phyloP scores from a whole-genome alignment of 2,797 vertebrate genomes.

The Amblyopsis hoosieri region DNA sequence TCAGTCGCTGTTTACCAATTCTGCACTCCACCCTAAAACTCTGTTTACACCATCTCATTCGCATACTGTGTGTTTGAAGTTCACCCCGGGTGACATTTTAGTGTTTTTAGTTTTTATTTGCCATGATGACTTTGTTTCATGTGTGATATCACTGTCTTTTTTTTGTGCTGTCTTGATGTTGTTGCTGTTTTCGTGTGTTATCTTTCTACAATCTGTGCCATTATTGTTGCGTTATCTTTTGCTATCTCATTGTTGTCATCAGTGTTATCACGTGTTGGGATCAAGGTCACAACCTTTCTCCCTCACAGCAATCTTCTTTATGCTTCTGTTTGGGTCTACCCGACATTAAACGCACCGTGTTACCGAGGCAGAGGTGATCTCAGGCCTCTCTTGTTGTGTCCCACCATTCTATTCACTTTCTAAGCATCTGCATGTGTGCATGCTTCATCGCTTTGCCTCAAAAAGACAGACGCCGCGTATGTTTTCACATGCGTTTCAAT shows the following conservation, averaged over 20 bases:
- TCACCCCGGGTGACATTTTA: conserved; percentile 2
- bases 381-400: too few relatives aligned
- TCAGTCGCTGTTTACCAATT: conserved; percentile 41
- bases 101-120: conserved; percentile 23
- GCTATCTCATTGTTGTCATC: conserved; percentile 31
- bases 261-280: conserved; percentile 43
- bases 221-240: conserved; percentile 60
- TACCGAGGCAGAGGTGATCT: too few relatives aligned
- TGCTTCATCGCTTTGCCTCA: conserved; percentile 13
- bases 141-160: conserved; percentile 30
- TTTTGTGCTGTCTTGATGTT: conserved; percentile 25
- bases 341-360: background rate
- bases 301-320: conserved; percentile 18
- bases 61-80: conserved; percentile 46
- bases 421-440: background rate
- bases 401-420: conserved; percentile 2
- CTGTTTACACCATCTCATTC: conserved; percentile 44
- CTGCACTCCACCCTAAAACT: conserved; percentile 41
- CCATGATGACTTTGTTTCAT: conserved; percentile 26
- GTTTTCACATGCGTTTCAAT: conserved; percentile 41
- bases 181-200: conserved; percentile 39
- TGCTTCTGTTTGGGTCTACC: conserved; percentile 10
- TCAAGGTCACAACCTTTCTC: conserved; percentile 60
- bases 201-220: conserved; percentile 45
- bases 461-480: conserved; percentile 17